phyloP scores from a whole-genome alignment of 2,888 invertebrate genomes.

The Heliconius cydno region DNA sequence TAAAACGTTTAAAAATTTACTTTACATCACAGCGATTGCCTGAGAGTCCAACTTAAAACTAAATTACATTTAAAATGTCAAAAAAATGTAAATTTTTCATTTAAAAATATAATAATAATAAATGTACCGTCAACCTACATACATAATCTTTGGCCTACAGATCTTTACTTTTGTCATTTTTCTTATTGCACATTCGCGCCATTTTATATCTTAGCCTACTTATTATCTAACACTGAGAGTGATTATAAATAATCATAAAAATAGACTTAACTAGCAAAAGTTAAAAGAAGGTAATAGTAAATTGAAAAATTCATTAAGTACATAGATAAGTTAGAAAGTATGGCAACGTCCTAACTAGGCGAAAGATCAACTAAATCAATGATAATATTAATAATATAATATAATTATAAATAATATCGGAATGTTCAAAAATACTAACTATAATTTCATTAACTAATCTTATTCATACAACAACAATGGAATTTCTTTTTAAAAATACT shows the following conservation, averaged over 20 bases:
- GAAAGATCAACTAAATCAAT: conserved; percentile 54
- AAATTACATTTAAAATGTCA: conserved; percentile 48
- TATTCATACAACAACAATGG: conserved; percentile 73
- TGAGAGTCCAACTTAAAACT: conserved; percentile 77
- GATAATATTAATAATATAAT: conserved; percentile 25
- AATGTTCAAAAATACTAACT: conserved; percentile 67
- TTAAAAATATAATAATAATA: conserved; percentile 52
- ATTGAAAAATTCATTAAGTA: conserved; percentile 67
- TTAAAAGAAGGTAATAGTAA: conserved; percentile 36
- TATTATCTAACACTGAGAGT: conserved; percentile 54
- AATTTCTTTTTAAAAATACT: conserved; percentile 69
- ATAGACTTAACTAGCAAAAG: conserved; percentile 30
- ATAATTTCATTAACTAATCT: conserved; percentile 59
- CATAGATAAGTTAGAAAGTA: conserved; percentile 71
- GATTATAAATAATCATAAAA: conserved; percentile 46
- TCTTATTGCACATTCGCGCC: conserved; percentile 68
- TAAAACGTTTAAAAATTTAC: conserved; percentile 56
- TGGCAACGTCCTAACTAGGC: conserved; percentile 72
- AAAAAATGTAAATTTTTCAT: conserved; percentile 41
- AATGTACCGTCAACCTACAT: conserved; percentile 57
- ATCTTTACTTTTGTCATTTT: conserved; percentile 70
- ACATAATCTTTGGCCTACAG: conserved; percentile 82
- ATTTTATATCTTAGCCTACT: conserved; percentile 50
- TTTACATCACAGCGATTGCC: conserved; percentile 81
- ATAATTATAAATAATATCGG: conserved; percentile 63